Base-by-base conservation (phyloP, 2,888 invertebrate species). In the Piscicola geometra region DNA sequence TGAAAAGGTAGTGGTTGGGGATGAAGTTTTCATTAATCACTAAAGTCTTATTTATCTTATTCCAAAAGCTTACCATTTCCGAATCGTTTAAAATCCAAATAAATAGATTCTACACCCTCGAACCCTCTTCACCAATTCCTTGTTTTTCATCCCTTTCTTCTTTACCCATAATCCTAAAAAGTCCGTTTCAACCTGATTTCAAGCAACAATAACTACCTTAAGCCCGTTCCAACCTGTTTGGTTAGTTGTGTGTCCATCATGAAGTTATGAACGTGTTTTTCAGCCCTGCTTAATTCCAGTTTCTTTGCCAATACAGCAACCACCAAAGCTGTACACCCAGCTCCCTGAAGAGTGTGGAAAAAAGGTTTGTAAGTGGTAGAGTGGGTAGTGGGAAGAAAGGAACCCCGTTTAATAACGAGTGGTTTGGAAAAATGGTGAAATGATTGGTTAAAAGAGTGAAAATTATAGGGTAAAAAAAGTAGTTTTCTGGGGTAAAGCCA, bases 211-310 rank as follows among this genome's bases (percentile, higher is more conserved):
- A 25, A 3, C 60, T n/a, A n/a, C n/a, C n/a, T n/a, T n/a, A n/a
- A n/a, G n/a, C 60, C 9, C 60, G 15, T n/a, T 28, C 90, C 90
- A 90, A 97, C 98, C 91, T 96, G 90, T 90, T 98, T 98, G 83
- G 96, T 96, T 87, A 98, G 90, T 89, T 98, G 98, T 85, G 98
- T 98, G 88, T 99, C 99, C 96, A 98, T 98, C 98, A 99, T 99
- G 88, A 99, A 99, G 89, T 98, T 99, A 89, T 99, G 99, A 85
- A 99, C 99, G 89, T 98, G 98, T 89, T 99, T 99, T 89, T 99
- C 99, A 82, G 99, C 99, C 88, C 98, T 90, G 83, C 96, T 94
- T 87, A 99, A 90, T 88, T 99, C 99, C 89, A 99, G 89, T 89
- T 99, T 99, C 86, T 97, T 91, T 84, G 99, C 98, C 85, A 99